Conservation (phyloP, 2,888 invertebrate species). For the Bibio marci region DNA sequence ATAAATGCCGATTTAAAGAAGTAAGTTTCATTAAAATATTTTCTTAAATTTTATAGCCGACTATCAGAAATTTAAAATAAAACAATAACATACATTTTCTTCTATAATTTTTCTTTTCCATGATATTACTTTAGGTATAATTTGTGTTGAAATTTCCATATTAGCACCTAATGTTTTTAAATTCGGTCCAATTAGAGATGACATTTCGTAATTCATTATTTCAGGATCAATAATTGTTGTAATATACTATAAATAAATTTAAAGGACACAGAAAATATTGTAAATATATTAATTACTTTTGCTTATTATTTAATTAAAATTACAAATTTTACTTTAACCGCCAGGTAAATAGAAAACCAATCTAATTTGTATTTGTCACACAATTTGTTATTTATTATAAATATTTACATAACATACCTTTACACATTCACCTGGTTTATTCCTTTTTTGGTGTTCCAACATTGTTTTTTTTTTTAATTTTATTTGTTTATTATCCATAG, state of each 20-base stretch:
- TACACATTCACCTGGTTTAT: conserved; percentile 23
- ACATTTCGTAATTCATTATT: conserved; percentile 7
- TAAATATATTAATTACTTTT: background rate
- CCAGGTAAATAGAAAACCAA: too few species aligned
- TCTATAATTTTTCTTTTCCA: conserved; percentile 14
- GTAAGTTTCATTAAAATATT: too few species aligned
- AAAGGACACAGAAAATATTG: background rate
- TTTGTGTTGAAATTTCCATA: conserved; percentile 15
- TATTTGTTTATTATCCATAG: too few species aligned
- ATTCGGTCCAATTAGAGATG: conserved; percentile 14
- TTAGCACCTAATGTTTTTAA: conserved; percentile 13
- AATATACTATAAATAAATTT: conserved; percentile 7
- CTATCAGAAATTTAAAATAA: too few species aligned
- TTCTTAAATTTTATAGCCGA: too few species aligned
- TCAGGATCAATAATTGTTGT: conserved; percentile 7
- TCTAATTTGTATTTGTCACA: too few species aligned
- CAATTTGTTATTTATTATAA: too few species aligned
- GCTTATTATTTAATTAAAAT: background rate
- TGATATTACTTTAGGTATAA: conserved; percentile 15
- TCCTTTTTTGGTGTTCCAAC: conserved; percentile 22
- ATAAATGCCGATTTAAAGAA: too few species aligned
- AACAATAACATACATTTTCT: too few species aligned
- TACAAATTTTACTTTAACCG: too few species aligned
- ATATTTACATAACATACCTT: too few species aligned
- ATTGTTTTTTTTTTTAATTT: conserved; percentile 15